Percentiles rank a stretch among this genome's conserved stretches.
These are phyloP conservation scores for Watsonalla cultraria DNA, from an alignment of 2,888 invertebrate species.

Conservation along the genomic window DNA sequence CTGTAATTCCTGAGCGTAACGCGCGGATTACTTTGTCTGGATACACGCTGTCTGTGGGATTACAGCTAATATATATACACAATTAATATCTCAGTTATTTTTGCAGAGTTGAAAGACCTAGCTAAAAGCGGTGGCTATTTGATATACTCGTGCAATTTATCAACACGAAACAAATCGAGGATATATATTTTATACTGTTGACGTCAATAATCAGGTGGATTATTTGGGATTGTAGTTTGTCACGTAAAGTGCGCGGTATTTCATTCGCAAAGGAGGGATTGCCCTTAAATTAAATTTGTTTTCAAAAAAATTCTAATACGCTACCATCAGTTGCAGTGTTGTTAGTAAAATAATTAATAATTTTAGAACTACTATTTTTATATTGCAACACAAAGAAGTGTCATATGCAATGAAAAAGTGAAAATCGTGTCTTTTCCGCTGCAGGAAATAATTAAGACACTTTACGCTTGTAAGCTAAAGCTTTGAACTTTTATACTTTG, in stretches of 20 bases:
- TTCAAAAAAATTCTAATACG: background rate
- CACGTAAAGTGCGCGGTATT: background rate
- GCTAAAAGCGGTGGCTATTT: background rate
- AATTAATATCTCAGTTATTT: background rate
- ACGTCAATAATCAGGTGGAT: background rate
- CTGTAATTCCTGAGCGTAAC: background rate
- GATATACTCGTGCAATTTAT: background rate
- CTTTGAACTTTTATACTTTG: constrained; percentile 27
- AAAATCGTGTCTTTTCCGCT: constrained; percentile 17
- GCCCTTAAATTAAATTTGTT: background rate
- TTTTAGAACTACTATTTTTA: constrained; percentile 28
- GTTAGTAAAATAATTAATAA: constrained; percentile 20
- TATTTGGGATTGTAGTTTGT: background rate
- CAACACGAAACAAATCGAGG: background rate
- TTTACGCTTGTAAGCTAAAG: constrained; percentile 23
- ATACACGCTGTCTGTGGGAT: constrained; percentile 6
- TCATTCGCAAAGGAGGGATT: background rate
- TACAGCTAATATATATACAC: background rate
- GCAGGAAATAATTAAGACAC: constrained; percentile 31
- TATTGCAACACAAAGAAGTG: constrained; percentile 26
- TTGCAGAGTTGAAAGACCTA: background rate
- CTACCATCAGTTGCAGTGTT: constrained; percentile 5
- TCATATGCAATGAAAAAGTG: constrained; percentile 16
- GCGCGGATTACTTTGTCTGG: background rate
- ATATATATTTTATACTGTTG: background rate